phyloP scores from a whole-genome alignment of 92 coral and sea anemone genomes.

The Porites evermanni region DNA sequence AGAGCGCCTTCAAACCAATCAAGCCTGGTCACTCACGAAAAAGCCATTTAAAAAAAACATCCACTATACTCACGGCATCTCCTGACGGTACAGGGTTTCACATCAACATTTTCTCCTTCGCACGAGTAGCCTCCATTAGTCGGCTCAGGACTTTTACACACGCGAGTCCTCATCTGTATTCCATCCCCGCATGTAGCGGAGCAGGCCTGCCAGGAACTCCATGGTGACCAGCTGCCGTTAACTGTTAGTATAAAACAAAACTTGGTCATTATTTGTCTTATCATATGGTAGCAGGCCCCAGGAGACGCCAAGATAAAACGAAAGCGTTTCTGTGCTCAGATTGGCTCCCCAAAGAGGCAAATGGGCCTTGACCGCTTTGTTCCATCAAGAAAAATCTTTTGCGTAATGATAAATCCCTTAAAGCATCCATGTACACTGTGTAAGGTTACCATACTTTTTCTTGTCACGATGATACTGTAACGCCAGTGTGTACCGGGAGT shows the following conservation, averaged over 20 bases:
- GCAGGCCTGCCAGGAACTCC: slow-evolving; percentile 98
- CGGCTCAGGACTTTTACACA: slow-evolving; percentile 80
- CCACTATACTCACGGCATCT: slow-evolving; percentile 90
- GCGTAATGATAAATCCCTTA: no score
- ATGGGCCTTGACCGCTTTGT: no score
- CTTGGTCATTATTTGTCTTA: not conserved
- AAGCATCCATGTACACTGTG: no score
- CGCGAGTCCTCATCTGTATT: slow-evolving; percentile 81
- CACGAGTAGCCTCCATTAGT: slow-evolving; percentile 82
- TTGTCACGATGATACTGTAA: not conserved
- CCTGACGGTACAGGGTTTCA: slow-evolving; percentile 88
- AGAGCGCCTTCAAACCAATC: not conserved
- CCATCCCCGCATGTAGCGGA: slow-evolving; percentile 98
- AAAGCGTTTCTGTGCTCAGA: not conserved
- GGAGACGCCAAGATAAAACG: no score
- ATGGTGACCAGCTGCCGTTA: slow-evolving; percentile 95
- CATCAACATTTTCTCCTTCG: slow-evolving; percentile 85
- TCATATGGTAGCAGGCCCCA: no score
- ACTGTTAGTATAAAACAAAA: slow-evolving; percentile 40
- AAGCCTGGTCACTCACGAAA: not conserved
- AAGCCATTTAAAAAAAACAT: not conserved
- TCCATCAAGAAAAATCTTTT: no score
- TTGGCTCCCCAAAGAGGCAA: no score
- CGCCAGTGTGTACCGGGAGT: not conserved
- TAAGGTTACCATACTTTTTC: no score